Evolutionary conservation across 2,113 vertebrate species (phyloP), one percentile per base, ranked within the genome.

Genomic region (Esox niger): DNA sequence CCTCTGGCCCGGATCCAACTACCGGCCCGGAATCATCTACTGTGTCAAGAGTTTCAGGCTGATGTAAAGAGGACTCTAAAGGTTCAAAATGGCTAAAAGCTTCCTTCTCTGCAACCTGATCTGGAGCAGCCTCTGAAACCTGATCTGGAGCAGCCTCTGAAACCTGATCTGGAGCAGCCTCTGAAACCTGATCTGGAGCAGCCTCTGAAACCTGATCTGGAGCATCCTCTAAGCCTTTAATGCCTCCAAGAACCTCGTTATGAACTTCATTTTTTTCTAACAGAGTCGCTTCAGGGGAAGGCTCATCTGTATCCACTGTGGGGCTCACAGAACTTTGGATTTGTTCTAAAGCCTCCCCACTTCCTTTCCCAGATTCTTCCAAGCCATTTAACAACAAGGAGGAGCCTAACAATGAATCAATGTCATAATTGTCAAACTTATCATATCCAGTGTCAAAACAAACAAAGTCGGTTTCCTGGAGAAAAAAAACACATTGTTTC

Each of bases 391-490:
- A 23, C 17, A 70, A 57, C 29, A 29, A 27, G 7, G 62, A 69
- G 23, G 73, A 87, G 23, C 84, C 87, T 81, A 98, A 81, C 69
- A 99, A 89, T 3, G 86, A 86, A 80, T 95, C 92, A 66, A 95
- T 31, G 2, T 98, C 88, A 29, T 98, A 98, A 77, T 79, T 95
- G 70, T 95, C 86, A 88, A 98, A 98, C 78, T 91, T 89, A 84
- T 97, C 94, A 71, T 68, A 89, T 86, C 94, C 94, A 0, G 89
- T 93, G 70, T 95, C 93, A 80, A 95, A 97, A 85, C 97, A 99
- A 83, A 97, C 93, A 80, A 99, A 99, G 86, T 98, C 97, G 26
- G 95, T 98, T 88, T 96, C 95, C 97, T 99, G 75, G 67, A 91
- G 84, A 62, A 1, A 60, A 73, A 84, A 43, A 72, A 38, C 73